Evolutionary conservation across 2,888 invertebrate species (phyloP), one percentile per base, ranked within the genome.

Genomic region (Plagodis pulveraria): DNA sequence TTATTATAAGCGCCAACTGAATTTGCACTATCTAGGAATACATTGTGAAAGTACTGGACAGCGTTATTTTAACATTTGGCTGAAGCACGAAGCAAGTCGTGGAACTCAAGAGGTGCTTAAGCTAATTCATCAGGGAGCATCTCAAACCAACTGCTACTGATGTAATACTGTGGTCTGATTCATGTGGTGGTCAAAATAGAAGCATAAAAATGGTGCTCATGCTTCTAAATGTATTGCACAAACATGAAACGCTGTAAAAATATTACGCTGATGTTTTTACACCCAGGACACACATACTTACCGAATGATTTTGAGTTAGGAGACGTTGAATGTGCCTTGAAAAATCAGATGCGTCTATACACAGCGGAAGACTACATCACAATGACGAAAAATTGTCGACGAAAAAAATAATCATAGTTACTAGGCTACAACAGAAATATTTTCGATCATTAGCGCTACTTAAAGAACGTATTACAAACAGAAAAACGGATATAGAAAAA

Each of bases 151-250:
- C 22, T 22, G 22, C 22, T 22, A 22, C 22, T 22, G 22, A 22
- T 22, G 22, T 38, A 38, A 8, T 38, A 6, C 38, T 38, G 1
- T 38, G 38, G 38, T 8, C 7, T 9, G 38, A 38, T 9, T 38
- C 38, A 6, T 38, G 38, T 46, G 70, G 71, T 6, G 70, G 70
- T 4, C 70, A 73, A 62, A 65, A 65, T 45, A 49, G 69, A 0
- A 70, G 66, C 40, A 72, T 72, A 9, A 74, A 71, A 60, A 9
- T 73, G 34, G 36, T 46, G 5, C 44, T 71, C 5, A 68, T 71
- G 63, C 35, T 71, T 5, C 62, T 63, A 49, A 40, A 53, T 7
- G 0, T 65, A 34, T 49, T 62, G 42, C 35, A 53, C 33, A 9
- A 32, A 5, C 59, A 62, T 40, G 50, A 46, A 6, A 60, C 52